phyloP scores from a whole-genome alignment of 2,888 invertebrate species.

The Tuberolachnus salignus region DNA sequence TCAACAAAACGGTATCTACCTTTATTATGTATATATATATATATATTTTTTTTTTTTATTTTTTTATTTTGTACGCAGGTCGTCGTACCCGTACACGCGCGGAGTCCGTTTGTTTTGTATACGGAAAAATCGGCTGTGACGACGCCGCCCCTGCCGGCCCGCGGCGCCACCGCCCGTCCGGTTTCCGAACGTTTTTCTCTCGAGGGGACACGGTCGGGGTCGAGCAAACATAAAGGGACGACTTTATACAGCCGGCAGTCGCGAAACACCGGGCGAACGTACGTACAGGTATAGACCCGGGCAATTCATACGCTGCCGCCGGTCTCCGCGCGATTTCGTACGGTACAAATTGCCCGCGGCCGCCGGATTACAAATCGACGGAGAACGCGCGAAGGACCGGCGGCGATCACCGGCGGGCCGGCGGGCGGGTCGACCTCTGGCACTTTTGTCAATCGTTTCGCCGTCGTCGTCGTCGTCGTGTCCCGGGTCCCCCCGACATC shows the following conservation, averaged over 20 bases:
- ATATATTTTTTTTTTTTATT: too few relatives aligned
- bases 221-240: too few relatives aligned
- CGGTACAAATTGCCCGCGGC: slow-evolving; percentile 25
- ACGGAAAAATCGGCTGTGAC: too few relatives aligned
- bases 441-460: slow-evolving; percentile 38
- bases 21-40: too few relatives aligned
- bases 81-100: too few relatives aligned
- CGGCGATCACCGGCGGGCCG: background rate
- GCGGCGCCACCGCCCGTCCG: background rate
- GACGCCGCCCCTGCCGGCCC: too few relatives aligned
- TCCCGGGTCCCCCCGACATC: too few relatives aligned
- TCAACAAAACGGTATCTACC: too few relatives aligned
- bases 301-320: background rate
- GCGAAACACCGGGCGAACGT: background rate
- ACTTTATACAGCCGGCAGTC: background rate
- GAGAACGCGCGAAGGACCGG: background rate
- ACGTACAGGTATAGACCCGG: background rate
- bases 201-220: background rate
- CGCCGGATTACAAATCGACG: slow-evolving; percentile 33
- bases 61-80: too few relatives aligned
- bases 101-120: too few relatives aligned
- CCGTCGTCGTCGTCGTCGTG: background rate
- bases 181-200: background rate
- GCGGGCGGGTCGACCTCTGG: slow-evolving; percentile 11
- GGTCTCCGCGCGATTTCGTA: slow-evolving; percentile 2